Percentiles rank a stretch among this genome's conserved stretches.
Evolutionary conservation across 2,888 invertebrate species (phyloP).

Genomic region (Erebia ligea): DNA sequence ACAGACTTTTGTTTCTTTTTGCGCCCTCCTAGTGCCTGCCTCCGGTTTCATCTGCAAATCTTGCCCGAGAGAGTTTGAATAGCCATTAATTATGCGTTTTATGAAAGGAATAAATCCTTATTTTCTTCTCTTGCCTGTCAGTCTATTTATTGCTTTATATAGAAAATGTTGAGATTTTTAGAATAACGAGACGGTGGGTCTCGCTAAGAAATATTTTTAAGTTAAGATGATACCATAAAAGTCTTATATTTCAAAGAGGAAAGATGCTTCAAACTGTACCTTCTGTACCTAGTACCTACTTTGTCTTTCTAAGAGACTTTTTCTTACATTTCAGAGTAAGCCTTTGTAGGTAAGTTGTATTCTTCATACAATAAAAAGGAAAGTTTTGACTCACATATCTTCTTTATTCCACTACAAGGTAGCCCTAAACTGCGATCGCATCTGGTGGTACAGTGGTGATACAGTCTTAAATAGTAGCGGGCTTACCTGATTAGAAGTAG

Average conservation of each 20-base stretch:
- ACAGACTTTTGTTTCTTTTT: conserved; percentile 38
- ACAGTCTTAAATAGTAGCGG: no score
- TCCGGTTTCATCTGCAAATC: conserved; percentile 43
- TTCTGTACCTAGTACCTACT: not conserved
- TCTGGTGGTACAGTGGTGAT: no score
- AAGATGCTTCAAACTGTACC: conserved; percentile 1
- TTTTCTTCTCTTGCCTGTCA: conserved; percentile 42
- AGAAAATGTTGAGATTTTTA: conserved; percentile 39
- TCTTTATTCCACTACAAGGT: no score
- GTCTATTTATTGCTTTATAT: conserved; percentile 42
- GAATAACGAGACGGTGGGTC: conserved; percentile 33
- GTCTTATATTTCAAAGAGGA: conserved; percentile 3
- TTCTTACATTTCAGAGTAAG: not conserved
- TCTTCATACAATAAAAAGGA: not conserved
- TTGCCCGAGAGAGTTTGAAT: conserved; percentile 44
- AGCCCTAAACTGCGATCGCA: no score
- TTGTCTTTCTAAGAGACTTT: not conserved
- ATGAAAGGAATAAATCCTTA: conserved; percentile 45
- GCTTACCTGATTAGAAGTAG: no score
- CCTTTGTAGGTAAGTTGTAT: not conserved
- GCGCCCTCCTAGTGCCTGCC: conserved; percentile 37
- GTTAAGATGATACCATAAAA: conserved; percentile 11
- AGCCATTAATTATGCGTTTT: conserved; percentile 45
- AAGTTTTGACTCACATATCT: not conserved
- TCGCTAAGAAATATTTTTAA: conserved; percentile 29